Base-by-base conservation (phyloP, 2,797 vertebrate genomes). In the Fringilla coelebs region DNA sequence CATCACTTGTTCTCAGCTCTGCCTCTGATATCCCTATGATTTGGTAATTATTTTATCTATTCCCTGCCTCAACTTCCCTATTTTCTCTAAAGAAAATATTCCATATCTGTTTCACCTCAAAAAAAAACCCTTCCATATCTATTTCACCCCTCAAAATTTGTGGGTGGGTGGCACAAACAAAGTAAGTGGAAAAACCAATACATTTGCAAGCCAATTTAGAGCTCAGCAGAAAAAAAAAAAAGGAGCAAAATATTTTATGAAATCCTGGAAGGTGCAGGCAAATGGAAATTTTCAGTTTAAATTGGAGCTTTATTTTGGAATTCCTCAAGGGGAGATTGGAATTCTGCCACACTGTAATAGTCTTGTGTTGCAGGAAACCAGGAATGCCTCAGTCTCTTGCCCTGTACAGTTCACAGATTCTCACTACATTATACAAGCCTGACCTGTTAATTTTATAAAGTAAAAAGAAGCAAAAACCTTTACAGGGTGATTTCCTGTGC, bases 201-300 rank as follows among this genome's bases (percentile, higher is more conserved):
- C 4, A 7, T 62, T 85, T 91, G 28, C 46, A 38, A 79, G 45
- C 17, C 32, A 70, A 3, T 80, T 62, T 60, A 41, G 43, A 88
- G 58, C 51, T 88, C 57, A 49, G 76, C 51, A 76, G 79, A 41
- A 84, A 89, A n/a, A 65, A 73, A 89, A 41, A 61, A 66, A 10
- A 5, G 12, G 14, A 60, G n/a, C 29, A 43, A 84, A 65, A 51
- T 80, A 25, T 40, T 78, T 84, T 78, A 81, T 66, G 46, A 93
- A 93, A 72, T 88, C 55, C 73, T 88, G 92, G 62, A 88, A 75
- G 51, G 55, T 62, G 31, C 58, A 87, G 61, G n/a, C 36, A 89
- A 96, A 46, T 93, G 71, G 83, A 94, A 88, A 68, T 62, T 90
- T 84, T 92, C 55, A 13, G 52, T 88, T 78, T 52, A 19, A 95